These are phyloP conservation scores for Nestor notabilis DNA, from an alignment of 2,113 vertebrate species.

Conservation along the genomic window DNA sequence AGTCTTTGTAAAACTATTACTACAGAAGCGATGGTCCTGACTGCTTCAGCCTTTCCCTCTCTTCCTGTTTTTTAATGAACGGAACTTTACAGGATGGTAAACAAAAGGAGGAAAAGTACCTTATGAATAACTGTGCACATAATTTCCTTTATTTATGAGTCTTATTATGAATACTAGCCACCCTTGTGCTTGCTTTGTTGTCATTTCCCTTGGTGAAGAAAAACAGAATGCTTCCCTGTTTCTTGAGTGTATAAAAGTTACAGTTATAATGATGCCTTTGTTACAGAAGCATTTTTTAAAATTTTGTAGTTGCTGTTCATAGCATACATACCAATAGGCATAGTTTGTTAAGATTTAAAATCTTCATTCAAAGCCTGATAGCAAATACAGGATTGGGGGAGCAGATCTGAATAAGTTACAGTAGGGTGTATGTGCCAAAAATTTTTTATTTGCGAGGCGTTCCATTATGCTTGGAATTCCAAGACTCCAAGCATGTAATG, in stretches of 20 bases:
- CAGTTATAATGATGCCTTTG: background rate
- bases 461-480: conserved; percentile 24
- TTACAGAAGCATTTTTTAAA: background rate
- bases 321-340: background rate
- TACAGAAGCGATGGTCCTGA: background rate
- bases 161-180: conserved; percentile 35
- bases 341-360: background rate
- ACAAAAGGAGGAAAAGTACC: conserved; percentile 74
- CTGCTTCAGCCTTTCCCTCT: conserved; percentile 41
- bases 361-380: background rate
- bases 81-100: conserved; percentile 63
- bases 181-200: conserved; percentile 46
- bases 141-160: conserved; percentile 69
- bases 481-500: background rate
- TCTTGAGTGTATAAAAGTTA: background rate
- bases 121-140: conserved; percentile 56
- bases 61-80: conserved; percentile 69
- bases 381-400: background rate
- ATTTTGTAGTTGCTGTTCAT: background rate
- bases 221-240: conserved; percentile 40
- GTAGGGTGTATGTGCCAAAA: background rate
- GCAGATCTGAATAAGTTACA: background rate
- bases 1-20: background rate
- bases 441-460: background rate
- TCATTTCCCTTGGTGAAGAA: conserved; percentile 41